A percentile compares a stretch with the other conserved stretches of the same genome.
Conservation (phyloP, 2,888 invertebrate genomes). For the Sminthurinus aureus region DNA sequence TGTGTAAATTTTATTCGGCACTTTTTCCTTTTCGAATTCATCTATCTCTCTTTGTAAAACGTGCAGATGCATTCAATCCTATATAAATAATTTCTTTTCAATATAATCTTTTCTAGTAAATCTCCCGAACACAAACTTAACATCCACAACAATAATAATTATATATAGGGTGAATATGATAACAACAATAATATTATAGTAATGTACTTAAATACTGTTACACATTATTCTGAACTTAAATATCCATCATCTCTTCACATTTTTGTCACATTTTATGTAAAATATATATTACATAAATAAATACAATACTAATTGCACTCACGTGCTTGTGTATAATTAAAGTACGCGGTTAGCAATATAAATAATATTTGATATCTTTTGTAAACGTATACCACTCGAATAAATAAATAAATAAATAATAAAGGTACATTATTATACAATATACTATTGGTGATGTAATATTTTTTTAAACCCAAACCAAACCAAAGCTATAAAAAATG, state of each 20-base stretch:
- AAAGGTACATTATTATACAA: constrained; percentile 1
- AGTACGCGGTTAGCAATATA: neutral
- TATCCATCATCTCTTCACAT: neutral
- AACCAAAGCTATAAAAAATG: constrained; percentile 9
- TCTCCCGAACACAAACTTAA: too few relatives aligned
- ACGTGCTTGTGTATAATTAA: neutral
- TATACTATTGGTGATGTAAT: neutral
- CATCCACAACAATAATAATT: too few relatives aligned
- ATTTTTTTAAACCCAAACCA: constrained; percentile 7
- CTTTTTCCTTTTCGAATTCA: too few relatives aligned
- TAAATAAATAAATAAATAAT: constrained; percentile 17
- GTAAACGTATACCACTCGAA: constrained; percentile 33
- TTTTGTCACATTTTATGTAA: neutral
- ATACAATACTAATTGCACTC: neutral
- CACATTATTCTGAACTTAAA: too few relatives aligned
- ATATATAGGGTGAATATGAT: too few relatives aligned
- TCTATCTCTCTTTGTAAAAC: too few relatives aligned
- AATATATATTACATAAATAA: neutral
- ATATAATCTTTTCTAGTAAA: too few relatives aligned
- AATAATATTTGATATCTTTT: neutral
- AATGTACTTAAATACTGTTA: too few relatives aligned
- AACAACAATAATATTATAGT: too few relatives aligned
- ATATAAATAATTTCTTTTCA: too few relatives aligned
- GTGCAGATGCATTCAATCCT: too few relatives aligned
- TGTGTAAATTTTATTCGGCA: too few relatives aligned